phyloP scores from a whole-genome alignment of 2,113 vertebrate genomes.

The Rhinogobius similis region DNA sequence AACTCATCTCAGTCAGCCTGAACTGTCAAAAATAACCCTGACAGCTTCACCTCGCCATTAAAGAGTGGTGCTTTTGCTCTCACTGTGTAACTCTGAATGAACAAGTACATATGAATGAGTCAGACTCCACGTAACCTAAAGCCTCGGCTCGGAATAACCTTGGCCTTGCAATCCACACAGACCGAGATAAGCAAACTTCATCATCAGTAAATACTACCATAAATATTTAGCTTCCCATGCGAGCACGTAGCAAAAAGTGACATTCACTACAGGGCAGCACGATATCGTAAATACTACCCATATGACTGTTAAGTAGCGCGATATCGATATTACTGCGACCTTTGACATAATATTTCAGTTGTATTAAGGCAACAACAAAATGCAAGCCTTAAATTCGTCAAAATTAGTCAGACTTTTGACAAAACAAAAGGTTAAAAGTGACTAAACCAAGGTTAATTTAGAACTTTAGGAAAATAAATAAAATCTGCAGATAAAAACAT shows the following conservation, averaged over 20 bases:
- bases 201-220: conserved; percentile 43
- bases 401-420: no score
- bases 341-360: no score
- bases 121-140: conserved; percentile 31
- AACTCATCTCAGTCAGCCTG: not conserved
- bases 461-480: no score
- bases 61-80: not conserved
- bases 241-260: conserved; percentile 58
- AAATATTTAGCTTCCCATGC: conserved; percentile 60
- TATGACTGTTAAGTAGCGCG: no score
- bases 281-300: no score
- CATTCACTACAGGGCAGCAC: no score
- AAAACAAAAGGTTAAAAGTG: no score
- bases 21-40: not conserved
- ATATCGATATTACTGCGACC: no score
- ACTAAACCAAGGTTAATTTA: no score
- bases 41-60: not conserved
- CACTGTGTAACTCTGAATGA: conserved; percentile 21
- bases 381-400: no score
- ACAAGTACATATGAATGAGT: conserved; percentile 25
- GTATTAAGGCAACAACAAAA: no score
- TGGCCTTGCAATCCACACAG: conserved; percentile 33
- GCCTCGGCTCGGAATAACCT: conserved; percentile 42
- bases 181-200: conserved; percentile 45
- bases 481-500: no score